These are phyloP conservation scores for Tipula helvola DNA, from an alignment of 2,888 invertebrate genomes.

Conservation along the genomic window DNA sequence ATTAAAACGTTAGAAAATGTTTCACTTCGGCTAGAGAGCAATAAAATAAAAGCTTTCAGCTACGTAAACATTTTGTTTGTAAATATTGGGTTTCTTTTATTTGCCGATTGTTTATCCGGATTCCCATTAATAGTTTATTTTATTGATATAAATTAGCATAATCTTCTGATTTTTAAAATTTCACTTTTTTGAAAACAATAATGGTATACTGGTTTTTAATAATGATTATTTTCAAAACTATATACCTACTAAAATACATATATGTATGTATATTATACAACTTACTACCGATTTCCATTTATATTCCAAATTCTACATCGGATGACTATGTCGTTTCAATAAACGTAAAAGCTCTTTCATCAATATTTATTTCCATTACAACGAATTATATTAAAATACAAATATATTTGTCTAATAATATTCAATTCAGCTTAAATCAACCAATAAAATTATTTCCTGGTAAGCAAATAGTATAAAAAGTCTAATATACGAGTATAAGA, in stretches of 20 bases:
- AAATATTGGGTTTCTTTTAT: neutral
- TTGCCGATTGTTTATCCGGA: neutral
- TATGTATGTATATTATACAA: no score
- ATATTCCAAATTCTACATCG: neutral
- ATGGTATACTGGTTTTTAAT: no score
- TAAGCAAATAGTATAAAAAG: neutral
- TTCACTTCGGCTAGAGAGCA: neutral
- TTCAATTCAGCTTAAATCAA: constrained; percentile 6
- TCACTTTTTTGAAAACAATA: neutral
- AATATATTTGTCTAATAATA: neutral
- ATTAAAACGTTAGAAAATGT: neutral
- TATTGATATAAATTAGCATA: neutral
- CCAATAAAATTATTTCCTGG: constrained; percentile 7
- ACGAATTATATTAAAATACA: neutral
- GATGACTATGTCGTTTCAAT: neutral
- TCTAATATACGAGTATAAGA: constrained; percentile 7
- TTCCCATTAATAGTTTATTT: neutral
- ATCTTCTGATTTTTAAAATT: neutral
- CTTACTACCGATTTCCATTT: no score
- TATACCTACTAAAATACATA: no score
- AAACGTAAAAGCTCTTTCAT: neutral
- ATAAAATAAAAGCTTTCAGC: constrained; percentile 7
- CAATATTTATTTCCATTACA: neutral
- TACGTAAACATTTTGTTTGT: constrained; percentile 5
- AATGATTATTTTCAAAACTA: no score